Evolutionary conservation across 2,113 vertebrate species (phyloP).

Genomic region (Phaethon lepturus): DNA sequence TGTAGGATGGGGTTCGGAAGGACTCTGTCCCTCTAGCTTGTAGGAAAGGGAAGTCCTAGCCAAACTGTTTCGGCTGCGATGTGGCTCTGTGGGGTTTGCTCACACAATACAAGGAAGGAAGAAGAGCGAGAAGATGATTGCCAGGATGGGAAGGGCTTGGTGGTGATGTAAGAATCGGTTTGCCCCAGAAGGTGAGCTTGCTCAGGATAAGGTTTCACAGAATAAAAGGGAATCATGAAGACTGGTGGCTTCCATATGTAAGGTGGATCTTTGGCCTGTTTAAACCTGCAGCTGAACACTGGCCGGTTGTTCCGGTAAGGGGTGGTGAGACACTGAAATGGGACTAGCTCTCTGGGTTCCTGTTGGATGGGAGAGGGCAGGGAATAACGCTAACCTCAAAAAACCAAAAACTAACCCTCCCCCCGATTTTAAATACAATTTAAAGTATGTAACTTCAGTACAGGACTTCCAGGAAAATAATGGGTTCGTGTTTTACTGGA

Average conservation of each 20-base stretch:
- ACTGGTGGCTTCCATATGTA: background rate
- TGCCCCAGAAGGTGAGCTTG: background rate
- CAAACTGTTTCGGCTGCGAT: background rate
- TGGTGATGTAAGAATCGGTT: background rate
- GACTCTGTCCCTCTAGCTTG: background rate
- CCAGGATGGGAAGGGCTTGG: background rate
- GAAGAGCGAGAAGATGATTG: background rate
- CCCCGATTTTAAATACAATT: background rate
- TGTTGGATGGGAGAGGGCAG: background rate
- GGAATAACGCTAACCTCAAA: background rate
- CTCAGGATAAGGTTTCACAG: background rate
- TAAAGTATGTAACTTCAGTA: background rate
- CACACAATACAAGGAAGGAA: conserved; percentile 59
- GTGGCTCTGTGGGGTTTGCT: background rate
- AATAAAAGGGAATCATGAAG: background rate
- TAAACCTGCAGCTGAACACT: background rate
- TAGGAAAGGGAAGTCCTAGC: conserved; percentile 38
- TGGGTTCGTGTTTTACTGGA: background rate
- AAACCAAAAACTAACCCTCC: background rate
- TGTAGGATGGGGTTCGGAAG: background rate
- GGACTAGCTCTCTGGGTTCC: background rate
- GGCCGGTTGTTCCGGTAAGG: background rate
- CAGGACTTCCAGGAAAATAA: background rate
- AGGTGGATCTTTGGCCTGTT: background rate
- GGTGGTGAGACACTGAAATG: background rate